A percentile compares a stretch with the other conserved stretches of the same genome.
These are phyloP conservation scores for Rhinogobio ventralis DNA, from an alignment of 2,797 vertebrate species.

Conservation along the genomic window DNA sequence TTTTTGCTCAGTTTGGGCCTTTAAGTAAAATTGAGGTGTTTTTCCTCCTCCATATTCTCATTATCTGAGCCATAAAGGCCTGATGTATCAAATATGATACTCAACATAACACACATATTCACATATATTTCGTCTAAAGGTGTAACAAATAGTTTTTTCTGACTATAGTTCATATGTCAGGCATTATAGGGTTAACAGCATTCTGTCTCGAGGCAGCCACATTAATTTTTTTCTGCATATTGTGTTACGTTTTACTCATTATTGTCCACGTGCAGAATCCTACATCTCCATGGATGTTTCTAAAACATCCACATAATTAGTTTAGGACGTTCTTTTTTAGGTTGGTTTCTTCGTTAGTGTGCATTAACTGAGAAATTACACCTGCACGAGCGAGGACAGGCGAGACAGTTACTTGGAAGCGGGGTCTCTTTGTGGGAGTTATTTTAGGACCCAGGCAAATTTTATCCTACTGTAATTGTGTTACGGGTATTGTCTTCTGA, in stretches of 20 bases:
- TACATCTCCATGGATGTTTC: background rate
- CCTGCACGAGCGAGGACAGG: constrained; percentile 21
- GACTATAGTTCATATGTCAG: background rate
- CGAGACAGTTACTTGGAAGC: constrained; percentile 42
- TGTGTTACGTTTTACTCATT: background rate
- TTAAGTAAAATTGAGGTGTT: background rate
- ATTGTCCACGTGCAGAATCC: constrained; percentile 8
- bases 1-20: background rate
- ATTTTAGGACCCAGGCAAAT: constrained; percentile 47
- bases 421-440: constrained; percentile 38
- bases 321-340: constrained; percentile 6
- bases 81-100: background rate
- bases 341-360: constrained; percentile 27
- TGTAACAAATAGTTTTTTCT: background rate
- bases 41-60: background rate
- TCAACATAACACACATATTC: background rate
- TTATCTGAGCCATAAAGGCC: background rate
- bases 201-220: background rate
- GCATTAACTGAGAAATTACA: constrained; percentile 44
- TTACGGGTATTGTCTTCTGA: constrained; percentile 52
- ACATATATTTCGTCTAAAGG: background rate
- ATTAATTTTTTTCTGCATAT: background rate
- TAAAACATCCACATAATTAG: background rate
- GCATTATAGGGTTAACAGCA: background rate
- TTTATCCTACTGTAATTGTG: constrained; percentile 46